phyloP scores from a whole-genome alignment of 2,113 vertebrate genomes.

The Capricornis sumatraensis region DNA sequence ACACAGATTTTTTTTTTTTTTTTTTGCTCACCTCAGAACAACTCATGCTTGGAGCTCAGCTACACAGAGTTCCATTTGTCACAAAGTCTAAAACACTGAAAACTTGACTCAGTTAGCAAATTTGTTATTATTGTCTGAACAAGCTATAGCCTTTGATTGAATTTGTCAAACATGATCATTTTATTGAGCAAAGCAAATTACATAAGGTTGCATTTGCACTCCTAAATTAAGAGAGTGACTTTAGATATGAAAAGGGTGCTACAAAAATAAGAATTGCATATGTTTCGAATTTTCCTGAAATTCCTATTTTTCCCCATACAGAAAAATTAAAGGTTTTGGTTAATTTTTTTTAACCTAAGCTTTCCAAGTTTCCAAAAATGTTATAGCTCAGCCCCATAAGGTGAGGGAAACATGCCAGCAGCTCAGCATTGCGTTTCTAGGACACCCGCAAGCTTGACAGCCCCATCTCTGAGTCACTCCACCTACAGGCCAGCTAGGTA shows the following conservation, averaged over 20 bases:
- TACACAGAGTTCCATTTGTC: neutral
- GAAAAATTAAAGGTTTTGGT: conserved; percentile 45
- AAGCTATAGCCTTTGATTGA: conserved; percentile 61
- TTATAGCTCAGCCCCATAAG: conserved; percentile 6
- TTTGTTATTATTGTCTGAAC: conserved; percentile 43
- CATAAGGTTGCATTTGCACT: conserved; percentile 50
- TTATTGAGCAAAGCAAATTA: conserved; percentile 48
- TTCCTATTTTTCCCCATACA: conserved; percentile 39
- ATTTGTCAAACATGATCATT: conserved; percentile 52
- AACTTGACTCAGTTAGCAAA: conserved; percentile 22
- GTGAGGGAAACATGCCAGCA: conserved; percentile 18
- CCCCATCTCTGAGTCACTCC: conserved; percentile 29
- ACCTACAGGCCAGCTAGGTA: neutral
- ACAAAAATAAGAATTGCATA: conserved; percentile 60
- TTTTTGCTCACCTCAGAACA: neutral
- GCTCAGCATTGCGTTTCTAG: neutral
- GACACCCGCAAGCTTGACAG: neutral
- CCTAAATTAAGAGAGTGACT: conserved; percentile 53
- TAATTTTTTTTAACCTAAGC: conserved; percentile 15
- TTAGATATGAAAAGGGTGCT: conserved; percentile 45
- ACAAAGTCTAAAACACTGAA: neutral
- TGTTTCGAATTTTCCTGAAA: conserved; percentile 46
- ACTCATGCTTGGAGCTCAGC: neutral
- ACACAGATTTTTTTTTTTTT: neutral
- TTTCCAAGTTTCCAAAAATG: conserved; percentile 53